Evolutionary conservation across 2,888 invertebrate species (phyloP), one percentile per base, ranked within the genome.

Genomic region (Ametastegia equiseti): DNA sequence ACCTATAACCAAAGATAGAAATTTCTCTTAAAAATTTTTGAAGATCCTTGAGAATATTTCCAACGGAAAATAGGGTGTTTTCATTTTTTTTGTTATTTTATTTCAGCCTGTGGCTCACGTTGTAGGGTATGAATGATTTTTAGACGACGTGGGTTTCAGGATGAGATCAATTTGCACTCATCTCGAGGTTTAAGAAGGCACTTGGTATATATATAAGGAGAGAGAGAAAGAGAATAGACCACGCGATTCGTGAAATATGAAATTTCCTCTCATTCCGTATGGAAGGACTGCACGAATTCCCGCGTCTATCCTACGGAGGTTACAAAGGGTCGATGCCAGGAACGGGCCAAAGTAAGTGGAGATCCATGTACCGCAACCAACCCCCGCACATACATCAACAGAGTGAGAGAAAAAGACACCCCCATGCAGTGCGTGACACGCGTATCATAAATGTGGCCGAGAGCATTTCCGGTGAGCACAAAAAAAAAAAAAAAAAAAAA

Each of bases 291-390:
- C 60, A 30, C 9, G 42, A 9, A 42, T 13, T 54, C 15, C 5
- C 54, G 15, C 54, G 65, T 67, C 39, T 39, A 39, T 67, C 30
- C 60, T 67, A 36, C n/a, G 23, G n/a, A 67, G 65, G 65, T 67
- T 67, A 67, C 65, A 36, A 39, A 67, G 65, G 65, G 65, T 39
- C 36, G 65, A 67, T 39, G 13, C n/a, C 39, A 3, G 23, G 27
- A 73, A 50, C 50, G 73, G 30, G n/a, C 54, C n/a, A 19, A 50
- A 73, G 50, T 73, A 73, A 73, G 73, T 73, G 73, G 73, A 73
- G 54, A 73, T 47, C 73, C 73, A 15, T 73, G 73, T 73, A 73
- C n/a, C n/a, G 15, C 50, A 71, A 42, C n/a, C 69, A 9, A 50
- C 65, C 45, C 71, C 71, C 30, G 11, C n/a, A 50, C 33, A 73